A percentile compares a stretch with the other conserved stretches of the same genome.
phyloP scores from a whole-genome alignment of 37 sponge, comb jelly and placozoan species.

The Spongilla lacustris region DNA sequence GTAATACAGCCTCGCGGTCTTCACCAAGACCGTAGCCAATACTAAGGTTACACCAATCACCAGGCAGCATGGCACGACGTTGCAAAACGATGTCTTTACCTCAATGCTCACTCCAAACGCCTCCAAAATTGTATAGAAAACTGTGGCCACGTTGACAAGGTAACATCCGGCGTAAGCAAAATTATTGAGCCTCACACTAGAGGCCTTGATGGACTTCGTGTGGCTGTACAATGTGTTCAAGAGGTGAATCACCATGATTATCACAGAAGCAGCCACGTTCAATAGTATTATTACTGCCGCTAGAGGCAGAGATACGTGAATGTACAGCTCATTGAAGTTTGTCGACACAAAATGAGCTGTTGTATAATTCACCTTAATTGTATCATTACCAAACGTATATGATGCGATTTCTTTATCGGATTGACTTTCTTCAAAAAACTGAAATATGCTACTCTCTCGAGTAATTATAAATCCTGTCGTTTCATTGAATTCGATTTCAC shows the following conservation, averaged over 20 bases:
- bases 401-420: neutral
- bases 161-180: neutral
- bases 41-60: neutral
- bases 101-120: too few relatives aligned
- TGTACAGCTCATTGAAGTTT: neutral
- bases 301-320: neutral
- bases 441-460: neutral
- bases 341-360: neutral
- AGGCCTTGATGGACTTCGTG: neutral
- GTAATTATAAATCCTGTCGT: neutral
- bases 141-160: neutral
- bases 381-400: neutral
- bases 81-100: too few relatives aligned
- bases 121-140: neutral
- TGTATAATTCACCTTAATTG: neutral
- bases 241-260: neutral
- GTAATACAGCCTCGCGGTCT: neutral
- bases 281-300: neutral
- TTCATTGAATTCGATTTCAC: neutral
- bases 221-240: neutral
- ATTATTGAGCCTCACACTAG: neutral
- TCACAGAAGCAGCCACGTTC: neutral
- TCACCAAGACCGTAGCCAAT: neutral
- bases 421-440: neutral
- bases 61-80: neutral